phyloP scores from a whole-genome alignment of 2,888 invertebrate genomes.

The Temnothorax unifasciatus region DNA sequence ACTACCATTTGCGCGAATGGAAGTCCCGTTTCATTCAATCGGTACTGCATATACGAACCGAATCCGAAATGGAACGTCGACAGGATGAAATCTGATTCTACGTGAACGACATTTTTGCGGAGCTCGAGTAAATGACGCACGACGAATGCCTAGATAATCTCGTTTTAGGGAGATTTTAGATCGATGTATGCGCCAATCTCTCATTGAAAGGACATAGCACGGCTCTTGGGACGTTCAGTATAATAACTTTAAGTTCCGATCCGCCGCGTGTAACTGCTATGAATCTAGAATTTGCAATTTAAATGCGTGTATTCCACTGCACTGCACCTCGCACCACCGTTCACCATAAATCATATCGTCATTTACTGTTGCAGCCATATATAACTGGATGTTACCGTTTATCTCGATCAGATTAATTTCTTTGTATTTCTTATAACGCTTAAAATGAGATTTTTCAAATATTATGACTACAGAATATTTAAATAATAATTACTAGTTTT shows the following conservation, averaged over 20 bases:
- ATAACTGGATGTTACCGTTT: slow-evolving; percentile 18
- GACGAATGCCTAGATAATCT: slow-evolving; percentile 25
- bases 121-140: slow-evolving; percentile 22
- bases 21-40: slow-evolving; percentile 40
- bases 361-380: slow-evolving; percentile 2
- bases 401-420: slow-evolving; percentile 8
- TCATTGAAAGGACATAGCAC: slow-evolving; percentile 14
- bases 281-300: slow-evolving; percentile 47
- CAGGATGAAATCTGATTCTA: slow-evolving; percentile 28
- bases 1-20: slow-evolving; percentile 21
- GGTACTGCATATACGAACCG: slow-evolving; percentile 22
- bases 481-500: background rate
- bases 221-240: slow-evolving; percentile 13
- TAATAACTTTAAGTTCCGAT: slow-evolving; percentile 41
- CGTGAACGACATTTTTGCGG: slow-evolving; percentile 34
- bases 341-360: slow-evolving; percentile 13
- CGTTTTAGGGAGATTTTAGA: slow-evolving; percentile 1
- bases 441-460: background rate
- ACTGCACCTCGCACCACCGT: background rate
- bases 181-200: slow-evolving; percentile 10
- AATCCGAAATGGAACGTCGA: slow-evolving; percentile 7
- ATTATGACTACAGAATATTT: background rate
- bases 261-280: slow-evolving; percentile 17
- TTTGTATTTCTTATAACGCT: background rate
- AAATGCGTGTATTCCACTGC: slow-evolving; percentile 26